Base-by-base conservation (phyloP, 2,113 vertebrate species). In the Pelecanoides urinatrix region DNA sequence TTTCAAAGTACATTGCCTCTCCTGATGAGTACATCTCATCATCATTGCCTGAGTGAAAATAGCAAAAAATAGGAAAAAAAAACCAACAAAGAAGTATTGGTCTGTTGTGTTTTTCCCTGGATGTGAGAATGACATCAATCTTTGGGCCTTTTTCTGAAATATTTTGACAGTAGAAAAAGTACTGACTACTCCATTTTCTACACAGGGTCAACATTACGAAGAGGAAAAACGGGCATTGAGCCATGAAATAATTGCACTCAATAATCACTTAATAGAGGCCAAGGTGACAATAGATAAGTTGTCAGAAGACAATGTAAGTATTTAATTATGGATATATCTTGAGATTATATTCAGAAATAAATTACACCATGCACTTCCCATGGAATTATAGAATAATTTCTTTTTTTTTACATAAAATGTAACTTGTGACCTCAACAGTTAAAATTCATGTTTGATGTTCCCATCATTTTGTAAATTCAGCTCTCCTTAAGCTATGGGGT, bases 251-350 rank as follows among this genome's bases (percentile, higher is more conserved):
- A 99, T 99, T 36, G 98, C 99, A 84, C 99, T 99, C 95, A 99
- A 99, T 96, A 99, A 99, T 96, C 99, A 99, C 96, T 98, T 99
- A 94, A 98, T 99, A 98, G 99, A 99, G 96, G 99, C 99, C 67
- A 99, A 99, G 97, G 98, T 99, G 97, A 99, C 99, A 32, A 99
- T 99, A 68, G 98, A 99, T 96, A 99, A 99, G 97, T 98, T 99
- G 86, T 98, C 98, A 65, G 99, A 99, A 97, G 99, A 99, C 97
- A 99, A 99, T 25, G 99, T 99, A 98, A 99, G 99, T 99, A 96
- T 88, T 84, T 85, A 67, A 91, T 63, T 73, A 65, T 50, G 36
- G 9, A 13, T 85, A 62, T 7, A 65, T 86, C 30, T 89, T 71
- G 82, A 83, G 16, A 63, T 77, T 71, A 55, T 89, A 62, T 82